These are phyloP conservation scores for Cyanistes caeruleus DNA, from an alignment of 2,113 vertebrate genomes.

Conservation along the genomic window DNA sequence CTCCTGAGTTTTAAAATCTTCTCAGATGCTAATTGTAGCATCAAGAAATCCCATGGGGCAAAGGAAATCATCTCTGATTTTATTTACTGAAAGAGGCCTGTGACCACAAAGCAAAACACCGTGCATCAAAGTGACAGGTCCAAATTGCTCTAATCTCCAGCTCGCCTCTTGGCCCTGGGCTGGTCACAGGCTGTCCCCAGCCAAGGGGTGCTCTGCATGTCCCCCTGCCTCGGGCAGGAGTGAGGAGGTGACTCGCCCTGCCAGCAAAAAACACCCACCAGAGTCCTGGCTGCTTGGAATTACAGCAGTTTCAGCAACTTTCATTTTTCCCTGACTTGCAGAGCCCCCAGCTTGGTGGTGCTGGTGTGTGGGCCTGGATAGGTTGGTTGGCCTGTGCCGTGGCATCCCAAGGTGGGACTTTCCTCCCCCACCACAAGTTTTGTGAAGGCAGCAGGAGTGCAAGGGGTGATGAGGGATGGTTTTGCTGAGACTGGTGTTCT, in stretches of 20 bases:
- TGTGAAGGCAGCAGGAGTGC: neutral
- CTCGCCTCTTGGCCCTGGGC: fast-evolving
- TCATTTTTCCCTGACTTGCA: neutral
- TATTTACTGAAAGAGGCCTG: neutral
- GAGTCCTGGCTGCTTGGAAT: neutral
- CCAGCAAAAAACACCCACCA: fast-evolving
- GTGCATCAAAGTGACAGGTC: neutral
- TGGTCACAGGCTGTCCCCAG: neutral
- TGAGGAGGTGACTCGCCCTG: neutral
- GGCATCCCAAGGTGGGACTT: fast-evolving
- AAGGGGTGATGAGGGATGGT: fast-evolving
- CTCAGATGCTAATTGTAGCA: constrained; percentile 13
- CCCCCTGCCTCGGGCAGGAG: neutral
- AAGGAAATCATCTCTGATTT: neutral
- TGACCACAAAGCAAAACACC: neutral
- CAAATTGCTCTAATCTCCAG: neutral
- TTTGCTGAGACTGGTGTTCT: neutral
- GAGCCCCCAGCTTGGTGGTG: neutral
- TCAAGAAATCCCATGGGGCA: neutral
- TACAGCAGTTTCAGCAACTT: neutral
- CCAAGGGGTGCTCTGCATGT: neutral
- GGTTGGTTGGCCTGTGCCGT: neutral
- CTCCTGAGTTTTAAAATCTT: constrained; percentile 1
- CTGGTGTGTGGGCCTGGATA: neutral
- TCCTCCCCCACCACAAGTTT: neutral